Conservation (phyloP, 2,888 invertebrate genomes). For the Lymantria dispar region DNA sequence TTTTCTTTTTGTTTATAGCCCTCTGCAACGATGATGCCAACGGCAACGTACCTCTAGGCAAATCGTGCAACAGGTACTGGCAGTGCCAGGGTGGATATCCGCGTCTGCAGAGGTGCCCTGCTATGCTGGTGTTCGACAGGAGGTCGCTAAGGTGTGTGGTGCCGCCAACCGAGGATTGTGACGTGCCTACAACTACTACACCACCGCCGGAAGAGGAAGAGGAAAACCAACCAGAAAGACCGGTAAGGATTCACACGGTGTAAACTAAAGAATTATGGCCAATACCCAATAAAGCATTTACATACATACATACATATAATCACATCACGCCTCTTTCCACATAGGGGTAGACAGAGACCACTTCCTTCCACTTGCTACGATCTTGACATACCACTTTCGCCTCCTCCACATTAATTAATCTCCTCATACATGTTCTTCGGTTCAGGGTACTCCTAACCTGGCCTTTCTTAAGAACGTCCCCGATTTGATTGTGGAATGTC, state of each 20-base stretch:
- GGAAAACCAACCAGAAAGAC: conserved; percentile 69
- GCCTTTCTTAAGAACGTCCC: too few species aligned
- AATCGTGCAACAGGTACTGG: conserved; percentile 97
- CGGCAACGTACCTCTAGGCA: conserved; percentile 94
- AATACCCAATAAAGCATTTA: too few species aligned
- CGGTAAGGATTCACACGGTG: conserved; percentile 39
- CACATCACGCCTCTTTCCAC: too few species aligned
- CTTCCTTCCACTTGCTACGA: too few species aligned
- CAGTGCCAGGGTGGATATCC: conserved; percentile 97
- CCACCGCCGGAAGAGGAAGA: conserved; percentile 85
- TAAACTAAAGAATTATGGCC: too few species aligned
- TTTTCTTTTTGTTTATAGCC: conserved; percentile 79
- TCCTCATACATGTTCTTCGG: too few species aligned
- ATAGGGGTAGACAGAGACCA: too few species aligned
- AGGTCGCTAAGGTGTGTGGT: conserved; percentile 92
- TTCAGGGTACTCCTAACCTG: too few species aligned
- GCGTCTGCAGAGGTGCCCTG: conserved; percentile 93
- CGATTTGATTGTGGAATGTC: too few species aligned
- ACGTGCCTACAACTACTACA: conserved; percentile 89
- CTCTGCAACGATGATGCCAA: conserved; percentile 95
- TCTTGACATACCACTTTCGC: too few species aligned
- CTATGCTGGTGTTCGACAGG: conserved; percentile 94
- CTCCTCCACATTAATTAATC: too few species aligned
- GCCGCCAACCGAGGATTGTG: conserved; percentile 95
- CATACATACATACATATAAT: too few species aligned